Conservation (phyloP, 2,888 invertebrate genomes). For the Anoplius nigerrimus region DNA sequence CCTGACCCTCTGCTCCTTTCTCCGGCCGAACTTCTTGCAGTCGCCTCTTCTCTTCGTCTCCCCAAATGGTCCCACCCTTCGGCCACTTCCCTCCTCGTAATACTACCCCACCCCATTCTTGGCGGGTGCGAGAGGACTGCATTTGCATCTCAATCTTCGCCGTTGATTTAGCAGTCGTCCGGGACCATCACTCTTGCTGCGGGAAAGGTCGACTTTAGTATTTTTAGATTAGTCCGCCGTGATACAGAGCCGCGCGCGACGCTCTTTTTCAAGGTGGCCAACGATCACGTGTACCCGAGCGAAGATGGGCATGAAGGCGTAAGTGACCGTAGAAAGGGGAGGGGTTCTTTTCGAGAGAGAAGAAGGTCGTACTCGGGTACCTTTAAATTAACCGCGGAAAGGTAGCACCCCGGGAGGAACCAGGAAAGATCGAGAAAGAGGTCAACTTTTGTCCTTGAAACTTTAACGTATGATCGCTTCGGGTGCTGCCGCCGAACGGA, state of each 20-base stretch:
- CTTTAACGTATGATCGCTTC: slow-evolving; percentile 32
- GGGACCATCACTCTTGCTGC: slow-evolving; percentile 57
- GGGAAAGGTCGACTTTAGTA: slow-evolving; percentile 58
- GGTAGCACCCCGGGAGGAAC: slow-evolving; percentile 40
- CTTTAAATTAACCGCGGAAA: slow-evolving; percentile 49
- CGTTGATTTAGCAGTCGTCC: slow-evolving; percentile 65
- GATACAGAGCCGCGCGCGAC: slow-evolving; percentile 50
- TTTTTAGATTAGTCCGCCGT: slow-evolving; percentile 63
- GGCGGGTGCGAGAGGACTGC: slow-evolving; percentile 40
- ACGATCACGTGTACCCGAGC: slow-evolving; percentile 18
- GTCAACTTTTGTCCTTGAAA: slow-evolving; percentile 59
- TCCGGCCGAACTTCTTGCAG: neutral
- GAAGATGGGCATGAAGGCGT: slow-evolving; percentile 1
- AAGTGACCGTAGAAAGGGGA: slow-evolving; percentile 14
- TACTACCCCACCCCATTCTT: slow-evolving; percentile 17
- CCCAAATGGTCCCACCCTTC: too few relatives aligned
- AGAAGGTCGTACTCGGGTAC: slow-evolving; percentile 43
- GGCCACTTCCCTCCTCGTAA: slow-evolving; percentile 15
- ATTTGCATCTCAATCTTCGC: slow-evolving; percentile 70
- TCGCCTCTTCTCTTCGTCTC: slow-evolving; percentile 5
- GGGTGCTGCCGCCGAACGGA: slow-evolving; percentile 45
- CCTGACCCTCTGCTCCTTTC: slow-evolving; percentile 1
- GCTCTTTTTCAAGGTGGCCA: slow-evolving; percentile 53
- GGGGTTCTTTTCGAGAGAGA: slow-evolving; percentile 33
- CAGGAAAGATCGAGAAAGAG: slow-evolving; percentile 54